Evolutionary conservation across 2,797 vertebrate species (phyloP).

Genomic region (Botia kubotai): DNA sequence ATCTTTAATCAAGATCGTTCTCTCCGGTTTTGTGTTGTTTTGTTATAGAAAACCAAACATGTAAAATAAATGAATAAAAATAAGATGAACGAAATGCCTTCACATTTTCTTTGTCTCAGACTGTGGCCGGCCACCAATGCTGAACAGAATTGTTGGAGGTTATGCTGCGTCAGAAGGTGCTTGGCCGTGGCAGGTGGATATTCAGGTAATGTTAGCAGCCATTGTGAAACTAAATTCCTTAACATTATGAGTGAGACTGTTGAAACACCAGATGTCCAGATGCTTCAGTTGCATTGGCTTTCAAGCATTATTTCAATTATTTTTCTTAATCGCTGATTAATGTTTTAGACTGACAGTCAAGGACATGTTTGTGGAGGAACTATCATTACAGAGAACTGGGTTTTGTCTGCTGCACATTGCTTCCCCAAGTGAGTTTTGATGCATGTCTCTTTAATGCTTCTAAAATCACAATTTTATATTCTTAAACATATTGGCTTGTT

Average conservation of each 20-base stretch:
- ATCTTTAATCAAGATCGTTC: background rate
- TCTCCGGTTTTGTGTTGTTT: constrained; percentile 3
- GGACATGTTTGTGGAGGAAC: constrained; percentile 79
- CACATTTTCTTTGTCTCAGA: constrained; percentile 54
- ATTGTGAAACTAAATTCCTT: background rate
- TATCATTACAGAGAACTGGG: constrained; percentile 73
- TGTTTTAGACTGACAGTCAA: background rate
- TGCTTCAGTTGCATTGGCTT: background rate
- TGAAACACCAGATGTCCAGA: background rate
- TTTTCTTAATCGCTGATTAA: background rate
- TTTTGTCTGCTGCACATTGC: constrained; percentile 81
- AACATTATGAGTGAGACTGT: background rate
- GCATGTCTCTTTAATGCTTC: background rate
- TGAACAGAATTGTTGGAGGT: constrained; percentile 79
- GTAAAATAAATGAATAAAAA: background rate
- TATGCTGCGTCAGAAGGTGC: constrained; percentile 60
- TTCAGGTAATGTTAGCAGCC: constrained; percentile 69
- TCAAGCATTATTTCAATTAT: background rate
- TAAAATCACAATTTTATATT: background rate
- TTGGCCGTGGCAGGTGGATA: constrained; percentile 82
- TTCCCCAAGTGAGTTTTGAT: constrained; percentile 72
- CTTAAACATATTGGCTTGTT: background rate
- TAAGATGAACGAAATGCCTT: background rate
- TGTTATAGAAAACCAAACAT: background rate
- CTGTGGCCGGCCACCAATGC: constrained; percentile 69